Conservation (phyloP, 2,797 vertebrate genomes). For the Sibirionetta formosa region DNA sequence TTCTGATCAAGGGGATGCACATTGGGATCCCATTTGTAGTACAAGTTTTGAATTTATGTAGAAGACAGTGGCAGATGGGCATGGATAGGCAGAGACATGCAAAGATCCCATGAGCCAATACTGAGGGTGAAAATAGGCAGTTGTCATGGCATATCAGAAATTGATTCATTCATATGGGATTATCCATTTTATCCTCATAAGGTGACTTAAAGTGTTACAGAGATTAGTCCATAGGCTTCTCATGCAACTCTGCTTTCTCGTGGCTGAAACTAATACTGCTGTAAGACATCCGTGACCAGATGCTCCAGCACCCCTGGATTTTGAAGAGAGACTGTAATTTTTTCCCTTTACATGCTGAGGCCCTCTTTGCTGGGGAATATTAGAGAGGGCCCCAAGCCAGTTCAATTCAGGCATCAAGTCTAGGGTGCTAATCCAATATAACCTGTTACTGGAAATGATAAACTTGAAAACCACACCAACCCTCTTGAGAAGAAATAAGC, state of each 20-base stretch:
- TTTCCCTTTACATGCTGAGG: not conserved
- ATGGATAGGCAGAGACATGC: not conserved
- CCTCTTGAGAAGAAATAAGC: not conserved
- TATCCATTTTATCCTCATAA: not conserved
- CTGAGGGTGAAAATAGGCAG: accelerated
- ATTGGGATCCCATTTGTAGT: not conserved
- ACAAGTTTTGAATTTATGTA: not conserved
- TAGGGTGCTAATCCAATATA: not conserved
- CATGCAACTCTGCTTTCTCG: not conserved
- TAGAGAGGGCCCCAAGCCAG: not conserved
- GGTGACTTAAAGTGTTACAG: not conserved
- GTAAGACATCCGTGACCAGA: not conserved
- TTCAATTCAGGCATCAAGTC: not conserved
- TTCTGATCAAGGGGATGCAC: not conserved
- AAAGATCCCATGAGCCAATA: not conserved
- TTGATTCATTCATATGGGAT: not conserved
- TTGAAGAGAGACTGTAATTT: not conserved
- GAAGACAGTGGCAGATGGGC: not conserved
- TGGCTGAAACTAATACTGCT: not conserved
- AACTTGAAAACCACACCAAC: not conserved
- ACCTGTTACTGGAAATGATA: not conserved
- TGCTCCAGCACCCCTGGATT: not conserved
- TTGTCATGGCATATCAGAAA: not conserved
- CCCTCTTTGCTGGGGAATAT: not conserved
- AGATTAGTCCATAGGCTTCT: not conserved